Conservation (phyloP, 2,888 invertebrate genomes). For the Diarsia dahlii region DNA sequence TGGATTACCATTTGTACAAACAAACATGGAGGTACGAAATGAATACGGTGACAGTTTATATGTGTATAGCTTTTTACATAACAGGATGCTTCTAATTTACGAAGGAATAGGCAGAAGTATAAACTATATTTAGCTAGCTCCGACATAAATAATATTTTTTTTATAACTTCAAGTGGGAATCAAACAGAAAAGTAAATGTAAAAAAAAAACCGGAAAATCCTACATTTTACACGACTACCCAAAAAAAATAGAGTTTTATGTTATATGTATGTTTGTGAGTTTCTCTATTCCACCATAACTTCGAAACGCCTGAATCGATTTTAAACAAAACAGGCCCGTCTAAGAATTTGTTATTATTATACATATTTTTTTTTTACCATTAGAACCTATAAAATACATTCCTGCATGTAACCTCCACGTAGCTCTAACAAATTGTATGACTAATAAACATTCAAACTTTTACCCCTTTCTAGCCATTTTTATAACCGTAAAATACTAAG, state of each 20-base stretch:
- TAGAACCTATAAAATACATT: neutral
- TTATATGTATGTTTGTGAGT: too few relatives aligned
- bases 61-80: neutral
- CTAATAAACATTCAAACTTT: neutral
- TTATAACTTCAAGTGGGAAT: too few relatives aligned
- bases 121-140: too few relatives aligned
- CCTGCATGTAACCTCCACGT: neutral
- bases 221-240: neutral
- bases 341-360: neutral
- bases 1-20: slow-evolving; percentile 58
- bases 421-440: too few relatives aligned
- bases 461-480: neutral
- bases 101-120: too few relatives aligned
- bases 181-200: too few relatives aligned
- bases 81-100: neutral
- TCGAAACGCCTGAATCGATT: too few relatives aligned
- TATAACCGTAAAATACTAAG: neutral
- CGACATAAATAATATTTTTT: neutral
- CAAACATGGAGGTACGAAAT: slow-evolving; percentile 43
- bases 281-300: too few relatives aligned
- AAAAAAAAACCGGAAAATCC: too few relatives aligned
- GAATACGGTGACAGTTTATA: slow-evolving; percentile 11
- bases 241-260: too few relatives aligned
- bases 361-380: neutral
- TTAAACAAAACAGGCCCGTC: too few relatives aligned